Evolutionary conservation across 2,113 vertebrate species (phyloP).

Genomic region (Holacanthus passer): DNA sequence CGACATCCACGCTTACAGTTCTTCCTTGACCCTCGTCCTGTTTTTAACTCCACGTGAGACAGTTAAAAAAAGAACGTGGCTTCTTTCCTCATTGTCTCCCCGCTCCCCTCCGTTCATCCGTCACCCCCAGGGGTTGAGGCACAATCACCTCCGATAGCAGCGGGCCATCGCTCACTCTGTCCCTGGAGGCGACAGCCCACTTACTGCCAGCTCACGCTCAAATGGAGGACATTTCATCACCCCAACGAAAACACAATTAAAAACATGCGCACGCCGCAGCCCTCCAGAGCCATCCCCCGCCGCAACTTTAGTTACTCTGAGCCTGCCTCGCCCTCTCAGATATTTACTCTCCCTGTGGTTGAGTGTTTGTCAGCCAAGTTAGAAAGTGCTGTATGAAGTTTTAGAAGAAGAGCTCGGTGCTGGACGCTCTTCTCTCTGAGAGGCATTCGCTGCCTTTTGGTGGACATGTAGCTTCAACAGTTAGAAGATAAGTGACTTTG

Average conservation of each 20-base stretch:
- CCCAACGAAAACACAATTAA: conserved; percentile 78
- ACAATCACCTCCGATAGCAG: conserved; percentile 75
- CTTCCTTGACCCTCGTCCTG: not conserved
- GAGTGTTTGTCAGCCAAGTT: conserved; percentile 56
- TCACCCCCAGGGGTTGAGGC: conserved; percentile 74
- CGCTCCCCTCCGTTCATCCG: conserved; percentile 67
- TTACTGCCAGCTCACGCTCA: conserved; percentile 76
- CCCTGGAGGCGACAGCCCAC: conserved; percentile 80
- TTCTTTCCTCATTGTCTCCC: conserved; percentile 64
- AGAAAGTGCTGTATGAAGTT: conserved; percentile 27
- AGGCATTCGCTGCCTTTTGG: conserved; percentile 50
- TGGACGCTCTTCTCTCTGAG: conserved; percentile 29
- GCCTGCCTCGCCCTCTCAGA: conserved; percentile 48
- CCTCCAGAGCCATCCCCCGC: conserved; percentile 35
- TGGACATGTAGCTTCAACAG: conserved; percentile 48
- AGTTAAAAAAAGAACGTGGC: conserved; percentile 15
- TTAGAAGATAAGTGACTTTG: conserved; percentile 57
- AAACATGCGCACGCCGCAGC: conserved; percentile 46
- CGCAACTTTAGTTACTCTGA: conserved; percentile 62
- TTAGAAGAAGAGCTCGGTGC: conserved; percentile 9
- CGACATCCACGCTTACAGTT: not conserved
- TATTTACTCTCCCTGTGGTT: conserved; percentile 69
- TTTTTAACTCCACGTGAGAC: conserved; percentile 27
- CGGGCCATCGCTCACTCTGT: conserved; percentile 76
- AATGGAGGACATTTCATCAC: conserved; percentile 80